Conservation (phyloP, 2,888 invertebrate species). For the Eremobia ochroleuca region DNA sequence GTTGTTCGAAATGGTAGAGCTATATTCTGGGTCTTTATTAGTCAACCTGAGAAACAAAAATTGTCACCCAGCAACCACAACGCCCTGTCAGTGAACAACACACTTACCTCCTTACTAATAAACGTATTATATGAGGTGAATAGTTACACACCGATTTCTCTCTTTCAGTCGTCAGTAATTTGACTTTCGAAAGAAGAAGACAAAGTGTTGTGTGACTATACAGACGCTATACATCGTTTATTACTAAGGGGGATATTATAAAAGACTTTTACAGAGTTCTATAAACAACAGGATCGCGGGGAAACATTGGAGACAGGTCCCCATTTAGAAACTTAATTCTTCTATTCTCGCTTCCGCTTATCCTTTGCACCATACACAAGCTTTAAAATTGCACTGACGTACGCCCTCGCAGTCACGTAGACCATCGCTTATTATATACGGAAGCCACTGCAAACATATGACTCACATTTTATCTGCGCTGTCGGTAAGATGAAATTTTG, state of each 20-base stretch:
- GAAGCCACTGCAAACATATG: slow-evolving; percentile 39
- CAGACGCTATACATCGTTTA: too few species aligned
- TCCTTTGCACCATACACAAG: slow-evolving; percentile 1
- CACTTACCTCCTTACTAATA: too few species aligned
- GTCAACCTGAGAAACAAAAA: not conserved
- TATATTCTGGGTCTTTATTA: not conserved
- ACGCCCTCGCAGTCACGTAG: slow-evolving; percentile 62
- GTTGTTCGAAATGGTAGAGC: not conserved
- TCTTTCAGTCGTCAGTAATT: too few species aligned
- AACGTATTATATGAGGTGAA: too few species aligned
- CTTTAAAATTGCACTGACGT: slow-evolving; percentile 60
- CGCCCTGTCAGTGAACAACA: not conserved
- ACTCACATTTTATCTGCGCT: slow-evolving; percentile 33
- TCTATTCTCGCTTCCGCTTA: not conserved
- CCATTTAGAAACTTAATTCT: not conserved
- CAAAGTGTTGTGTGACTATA: too few species aligned
- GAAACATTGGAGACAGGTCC: not conserved
- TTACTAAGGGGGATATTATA: too few species aligned
- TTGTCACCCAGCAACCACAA: not conserved
- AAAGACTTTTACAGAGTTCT: not conserved
- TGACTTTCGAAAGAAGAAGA: too few species aligned
- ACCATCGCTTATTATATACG: slow-evolving; percentile 28
- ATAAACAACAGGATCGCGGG: not conserved
- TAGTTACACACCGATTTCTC: too few species aligned
- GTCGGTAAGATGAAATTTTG: slow-evolving; percentile 16